Conservation (phyloP, 2,888 invertebrate species). For the Anodontia alba region DNA sequence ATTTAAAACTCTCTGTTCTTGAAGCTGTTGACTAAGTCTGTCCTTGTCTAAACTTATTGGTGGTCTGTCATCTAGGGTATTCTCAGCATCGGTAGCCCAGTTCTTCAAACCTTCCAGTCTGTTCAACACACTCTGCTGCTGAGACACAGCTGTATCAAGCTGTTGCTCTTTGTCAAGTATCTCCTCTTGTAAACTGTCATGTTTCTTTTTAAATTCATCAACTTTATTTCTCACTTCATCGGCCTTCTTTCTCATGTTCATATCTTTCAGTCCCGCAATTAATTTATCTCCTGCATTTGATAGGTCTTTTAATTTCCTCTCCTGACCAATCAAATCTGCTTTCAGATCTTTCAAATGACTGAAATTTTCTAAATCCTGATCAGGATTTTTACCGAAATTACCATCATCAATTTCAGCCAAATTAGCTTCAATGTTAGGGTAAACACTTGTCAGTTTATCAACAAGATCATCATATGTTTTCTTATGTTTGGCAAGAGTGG, state of each 20-base stretch:
- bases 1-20: conserved; percentile 90
- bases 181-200: conserved; percentile 74
- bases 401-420: conserved; percentile 70
- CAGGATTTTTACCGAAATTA: conserved; percentile 70
- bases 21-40: conserved; percentile 94
- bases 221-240: conserved; percentile 68
- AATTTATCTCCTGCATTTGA: conserved; percentile 90
- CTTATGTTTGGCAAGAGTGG: conserved; percentile 74
- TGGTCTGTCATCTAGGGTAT: conserved; percentile 63
- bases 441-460: conserved; percentile 72
- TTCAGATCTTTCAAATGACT: conserved; percentile 77
- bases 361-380: conserved; percentile 68
- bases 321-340: conserved; percentile 80
- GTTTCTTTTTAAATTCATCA: conserved; percentile 66
- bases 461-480: conserved; percentile 76
- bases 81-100: conserved; percentile 78
- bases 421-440: conserved; percentile 75
- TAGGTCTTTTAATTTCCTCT: conserved; percentile 78
- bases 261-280: conserved; percentile 92
- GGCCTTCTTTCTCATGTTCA: conserved; percentile 72
- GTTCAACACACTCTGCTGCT: conserved; percentile 80
- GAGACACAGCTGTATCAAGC: conserved; percentile 75
- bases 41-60: conserved; percentile 94
- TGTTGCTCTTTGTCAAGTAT: conserved; percentile 76
- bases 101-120: conserved; percentile 76